These are phyloP conservation scores for Lepisosteus oculatus DNA, from an alignment of 2,113 vertebrate genomes.

Conservation along the genomic window DNA sequence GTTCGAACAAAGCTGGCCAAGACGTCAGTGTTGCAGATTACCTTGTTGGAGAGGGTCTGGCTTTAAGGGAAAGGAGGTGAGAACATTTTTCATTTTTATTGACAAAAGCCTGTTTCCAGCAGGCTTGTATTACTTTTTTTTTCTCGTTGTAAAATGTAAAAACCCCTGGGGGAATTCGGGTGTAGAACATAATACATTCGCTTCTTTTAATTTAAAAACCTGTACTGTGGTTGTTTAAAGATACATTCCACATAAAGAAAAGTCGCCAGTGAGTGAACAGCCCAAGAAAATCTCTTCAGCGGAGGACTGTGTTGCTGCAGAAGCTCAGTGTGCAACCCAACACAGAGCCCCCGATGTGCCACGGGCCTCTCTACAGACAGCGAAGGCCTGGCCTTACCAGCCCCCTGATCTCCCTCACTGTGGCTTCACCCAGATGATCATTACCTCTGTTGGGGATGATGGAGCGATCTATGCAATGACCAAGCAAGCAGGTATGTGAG, in stretches of 20 bases:
- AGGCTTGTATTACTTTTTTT: no score
- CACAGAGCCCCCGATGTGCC: slow-evolving; percentile 28
- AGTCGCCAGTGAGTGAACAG: no score
- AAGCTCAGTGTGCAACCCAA: slow-evolving; percentile 1
- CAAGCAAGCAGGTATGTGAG: slow-evolving; percentile 51
- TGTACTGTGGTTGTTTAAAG: no score
- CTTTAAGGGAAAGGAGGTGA: slow-evolving; percentile 71
- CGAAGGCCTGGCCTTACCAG: slow-evolving; percentile 58
- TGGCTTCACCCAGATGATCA: slow-evolving; percentile 55
- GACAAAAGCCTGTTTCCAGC: no score
- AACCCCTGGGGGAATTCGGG: no score
- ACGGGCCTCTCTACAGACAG: slow-evolving; percentile 38
- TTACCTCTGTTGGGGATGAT: slow-evolving; percentile 74
- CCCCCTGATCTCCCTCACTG: slow-evolving; percentile 68
- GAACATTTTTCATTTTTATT: no score
- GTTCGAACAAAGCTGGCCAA: slow-evolving; percentile 63
- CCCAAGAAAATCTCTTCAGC: no score
- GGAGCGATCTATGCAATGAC: slow-evolving; percentile 79
- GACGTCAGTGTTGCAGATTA: slow-evolving; percentile 75
- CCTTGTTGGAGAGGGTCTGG: slow-evolving; percentile 80
- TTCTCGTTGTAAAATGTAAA: no score
- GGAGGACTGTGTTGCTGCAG: slow-evolving; percentile 14
- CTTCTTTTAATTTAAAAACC: no score
- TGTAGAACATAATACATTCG: no score
- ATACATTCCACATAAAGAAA: no score